These are phyloP conservation scores for Drosophila meridiana DNA, from an alignment of 2,888 invertebrate species.

Conservation along the genomic window DNA sequence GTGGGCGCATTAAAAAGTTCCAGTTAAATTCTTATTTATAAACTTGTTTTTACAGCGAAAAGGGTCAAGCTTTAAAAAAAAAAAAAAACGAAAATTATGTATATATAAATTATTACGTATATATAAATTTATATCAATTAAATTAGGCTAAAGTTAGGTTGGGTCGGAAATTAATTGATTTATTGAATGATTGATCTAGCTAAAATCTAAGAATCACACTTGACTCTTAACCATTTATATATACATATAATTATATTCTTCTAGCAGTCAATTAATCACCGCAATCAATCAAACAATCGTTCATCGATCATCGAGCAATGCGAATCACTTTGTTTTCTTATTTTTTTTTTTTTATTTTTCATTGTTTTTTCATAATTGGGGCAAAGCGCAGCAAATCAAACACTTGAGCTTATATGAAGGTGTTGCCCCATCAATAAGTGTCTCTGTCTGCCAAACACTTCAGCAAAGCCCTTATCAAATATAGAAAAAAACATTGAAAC, in stretches of 20 bases:
- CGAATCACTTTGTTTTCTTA: background rate
- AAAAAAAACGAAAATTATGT: background rate
- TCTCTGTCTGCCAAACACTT: constrained; percentile 52
- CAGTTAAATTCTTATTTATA: constrained; percentile 11
- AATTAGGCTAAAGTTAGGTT: background rate
- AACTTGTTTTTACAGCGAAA: background rate
- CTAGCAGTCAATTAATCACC: background rate
- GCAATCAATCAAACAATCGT: constrained; percentile 28
- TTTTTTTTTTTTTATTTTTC: constrained; percentile 1
- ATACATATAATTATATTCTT: background rate
- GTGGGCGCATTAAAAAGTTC: background rate
- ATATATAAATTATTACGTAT: background rate
- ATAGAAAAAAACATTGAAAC: background rate
- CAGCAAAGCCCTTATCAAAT: constrained; percentile 61
- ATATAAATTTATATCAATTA: background rate
- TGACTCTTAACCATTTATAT: background rate
- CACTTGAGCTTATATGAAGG: constrained; percentile 39
- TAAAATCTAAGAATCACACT: background rate
- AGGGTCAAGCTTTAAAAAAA: background rate
- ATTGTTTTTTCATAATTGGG: constrained; percentile 25
- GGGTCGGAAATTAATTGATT: background rate
- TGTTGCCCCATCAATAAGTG: constrained; percentile 64
- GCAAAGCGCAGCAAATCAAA: constrained; percentile 29
- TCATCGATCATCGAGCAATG: constrained; percentile 46
- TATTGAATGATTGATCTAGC: background rate